Evolutionary conservation across 2,113 vertebrate species (phyloP), one percentile per base, ranked within the genome.

Genomic region (Eurystomus gularis): DNA sequence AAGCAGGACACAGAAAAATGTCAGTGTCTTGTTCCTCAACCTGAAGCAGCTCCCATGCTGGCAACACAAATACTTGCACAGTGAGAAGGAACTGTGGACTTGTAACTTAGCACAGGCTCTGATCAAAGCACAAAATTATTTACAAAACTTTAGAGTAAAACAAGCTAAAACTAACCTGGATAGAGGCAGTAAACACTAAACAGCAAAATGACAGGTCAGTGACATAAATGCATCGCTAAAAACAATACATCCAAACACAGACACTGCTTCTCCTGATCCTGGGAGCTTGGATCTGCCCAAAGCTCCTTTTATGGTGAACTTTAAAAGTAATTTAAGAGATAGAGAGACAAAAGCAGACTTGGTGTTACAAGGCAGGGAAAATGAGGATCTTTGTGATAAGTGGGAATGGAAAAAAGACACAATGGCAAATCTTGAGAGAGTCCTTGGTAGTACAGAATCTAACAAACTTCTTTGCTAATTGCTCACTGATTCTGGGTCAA

Each of bases 41-140:
- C 49, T 71, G 52, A 64, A 95, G 42, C 25, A 83, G 81, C 28
- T 95, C 61, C 66, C 44, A n/a, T 78, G 39, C 65, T 69, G 87
- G 39, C 77, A 96, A 96, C 94, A 95, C 81, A 96, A 97, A 91
- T 94, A 97, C 85, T 91, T 91, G 86, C 79, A 73, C 37, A 76
- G 52, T 42, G 54, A 95, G 79, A 96, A 90, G 29, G 72, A 94
- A 81, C 75, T 75, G 13, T 29, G 90, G 86, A 90, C 68, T 82
- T 83, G 52, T 64, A 81, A 94, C 86, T 96, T 87, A 94, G 95
- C 90, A 92, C 82, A 95, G 91, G 81, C 58, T 95, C 93, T 86
- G 58, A 93, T 88, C 82, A 80, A 97, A 97, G 97, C 90, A 95
- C 86, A 96, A 92, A 70, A 79, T 94, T 94, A 94, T 60, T 76